Base-by-base conservation (phyloP, 53 echinoderm and acorn worm genomes). In the Stichopus horrens region DNA sequence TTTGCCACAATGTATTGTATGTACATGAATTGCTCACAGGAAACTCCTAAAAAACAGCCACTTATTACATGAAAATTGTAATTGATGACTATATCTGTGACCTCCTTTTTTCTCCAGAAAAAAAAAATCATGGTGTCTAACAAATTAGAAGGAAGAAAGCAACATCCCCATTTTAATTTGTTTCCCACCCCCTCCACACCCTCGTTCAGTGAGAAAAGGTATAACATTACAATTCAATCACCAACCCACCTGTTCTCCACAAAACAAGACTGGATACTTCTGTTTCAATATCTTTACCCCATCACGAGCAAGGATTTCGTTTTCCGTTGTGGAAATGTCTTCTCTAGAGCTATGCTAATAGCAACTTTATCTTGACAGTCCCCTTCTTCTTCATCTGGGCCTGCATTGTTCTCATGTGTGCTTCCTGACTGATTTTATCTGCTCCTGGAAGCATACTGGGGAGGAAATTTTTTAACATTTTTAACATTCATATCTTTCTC, bases 401-500 rank as follows among this genome's bases (percentile, higher is more conserved):
- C n/a, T 67, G 68, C n/a, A 67, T 67, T 67, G 68, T 67, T 67
- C 68, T 67, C 68, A 67, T 67, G 68, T 67, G 1, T n/a, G 68
- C 68, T 67, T 67, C 68, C 68, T 67, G 68, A 67, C 68, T 67
- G 68, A 67, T 67, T 67, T 67, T n/a, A 67, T 67, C 68, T 67
- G 1, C 68, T 67, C 13, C 13, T 67, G 68, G 68, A 67, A 67
- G 68, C 13, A 67, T 67, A n/a, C 68, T 67, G 68, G 68, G 68
- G 68, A 67, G 68, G n/a, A 67, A 67, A 67, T 67, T 67, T 67
- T n/a, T 67, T 13, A 67, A 67, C 68, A 67, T 67, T 67, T 67
- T 67, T 67, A n/a, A 67, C 68, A n/a, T 67, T 67, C 13, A 67
- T 67, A 67, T 67, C 68, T 67, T 67, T 67, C 13, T 67, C n/a